Evolutionary conservation across 2,113 vertebrate genomes (phyloP).

Genomic region (Nothoprocta pentlandii): DNA sequence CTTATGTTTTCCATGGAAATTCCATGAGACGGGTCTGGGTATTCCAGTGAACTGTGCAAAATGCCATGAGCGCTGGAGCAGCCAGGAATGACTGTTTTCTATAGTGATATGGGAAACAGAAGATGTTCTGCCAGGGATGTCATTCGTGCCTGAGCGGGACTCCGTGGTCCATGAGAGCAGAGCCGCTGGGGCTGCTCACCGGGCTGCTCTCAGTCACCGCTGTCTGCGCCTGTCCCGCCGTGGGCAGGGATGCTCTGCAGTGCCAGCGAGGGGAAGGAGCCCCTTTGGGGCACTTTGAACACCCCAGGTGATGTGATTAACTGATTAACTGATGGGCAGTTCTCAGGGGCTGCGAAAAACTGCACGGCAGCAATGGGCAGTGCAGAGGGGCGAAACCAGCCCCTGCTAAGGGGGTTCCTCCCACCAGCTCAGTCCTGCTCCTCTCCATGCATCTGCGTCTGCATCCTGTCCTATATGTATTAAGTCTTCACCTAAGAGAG

Average conservation of each 20-base stretch:
- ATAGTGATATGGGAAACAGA: neutral
- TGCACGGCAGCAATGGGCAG: neutral
- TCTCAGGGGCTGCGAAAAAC: neutral
- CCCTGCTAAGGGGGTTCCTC: neutral
- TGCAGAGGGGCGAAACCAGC: too few species aligned
- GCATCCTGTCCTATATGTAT: too few species aligned
- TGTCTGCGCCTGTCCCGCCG: rapidly evolving
- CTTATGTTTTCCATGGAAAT: neutral
- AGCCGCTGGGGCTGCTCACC: too few species aligned
- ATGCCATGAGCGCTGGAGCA: neutral
- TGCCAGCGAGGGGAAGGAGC: neutral
- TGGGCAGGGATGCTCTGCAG: neutral
- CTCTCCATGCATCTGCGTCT: too few species aligned
- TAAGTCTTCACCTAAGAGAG: neutral
- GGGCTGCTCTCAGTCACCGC: too few species aligned
- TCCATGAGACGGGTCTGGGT: neutral
- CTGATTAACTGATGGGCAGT: too few species aligned
- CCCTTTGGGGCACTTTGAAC: too few species aligned
- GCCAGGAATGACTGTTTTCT: rapidly evolving
- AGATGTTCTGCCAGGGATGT: neutral
- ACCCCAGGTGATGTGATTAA: neutral
- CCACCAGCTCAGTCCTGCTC: neutral
- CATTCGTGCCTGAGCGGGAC: neutral
- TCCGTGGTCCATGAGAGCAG: too few species aligned
- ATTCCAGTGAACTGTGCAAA: neutral